phyloP scores from a whole-genome alignment of 2,888 invertebrate genomes.

The Blastobasis lacticolella region DNA sequence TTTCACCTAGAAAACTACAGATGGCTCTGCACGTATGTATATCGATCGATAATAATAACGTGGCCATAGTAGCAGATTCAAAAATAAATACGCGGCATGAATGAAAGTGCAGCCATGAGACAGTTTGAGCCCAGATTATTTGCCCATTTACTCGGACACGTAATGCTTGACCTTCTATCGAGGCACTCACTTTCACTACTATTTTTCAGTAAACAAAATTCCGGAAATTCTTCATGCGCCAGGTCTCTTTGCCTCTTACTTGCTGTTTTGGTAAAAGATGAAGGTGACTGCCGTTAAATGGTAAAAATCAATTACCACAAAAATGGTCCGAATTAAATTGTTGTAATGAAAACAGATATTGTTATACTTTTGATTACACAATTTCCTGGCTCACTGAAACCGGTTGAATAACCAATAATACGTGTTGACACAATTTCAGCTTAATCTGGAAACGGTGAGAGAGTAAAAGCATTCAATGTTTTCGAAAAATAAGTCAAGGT shows the following conservation, averaged over 20 bases:
- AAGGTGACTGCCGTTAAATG: constrained; percentile 39
- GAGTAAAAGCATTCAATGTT: neutral
- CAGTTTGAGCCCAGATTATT: constrained; percentile 15
- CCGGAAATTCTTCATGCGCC: constrained; percentile 42
- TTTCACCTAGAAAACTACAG: constrained; percentile 17
- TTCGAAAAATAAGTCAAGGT: constrained; percentile 1
- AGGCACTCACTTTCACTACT: constrained; percentile 49
- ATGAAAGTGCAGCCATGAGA: constrained; percentile 14
- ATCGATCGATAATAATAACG: constrained; percentile 13
- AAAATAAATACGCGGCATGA: constrained; percentile 9
- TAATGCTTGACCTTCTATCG: constrained; percentile 37
- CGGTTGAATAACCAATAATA: too few relatives aligned
- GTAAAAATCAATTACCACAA: constrained; percentile 1
- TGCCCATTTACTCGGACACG: constrained; percentile 27
- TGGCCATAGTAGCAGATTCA: neutral
- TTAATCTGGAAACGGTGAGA: too few relatives aligned
- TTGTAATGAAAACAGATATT: too few relatives aligned
- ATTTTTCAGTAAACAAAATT: constrained; percentile 49
- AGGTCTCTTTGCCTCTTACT: constrained; percentile 48
- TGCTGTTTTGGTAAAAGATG: constrained; percentile 34
- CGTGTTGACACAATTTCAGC: too few relatives aligned
- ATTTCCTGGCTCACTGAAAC: too few relatives aligned
- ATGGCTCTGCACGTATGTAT: constrained; percentile 31
- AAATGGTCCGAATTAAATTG: neutral
- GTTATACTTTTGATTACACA: too few relatives aligned